Percentiles rank a stretch among this genome's conserved stretches.
These are phyloP conservation scores for Urocolius indicus DNA, from an alignment of 2,113 vertebrate species.

Conservation along the genomic window DNA sequence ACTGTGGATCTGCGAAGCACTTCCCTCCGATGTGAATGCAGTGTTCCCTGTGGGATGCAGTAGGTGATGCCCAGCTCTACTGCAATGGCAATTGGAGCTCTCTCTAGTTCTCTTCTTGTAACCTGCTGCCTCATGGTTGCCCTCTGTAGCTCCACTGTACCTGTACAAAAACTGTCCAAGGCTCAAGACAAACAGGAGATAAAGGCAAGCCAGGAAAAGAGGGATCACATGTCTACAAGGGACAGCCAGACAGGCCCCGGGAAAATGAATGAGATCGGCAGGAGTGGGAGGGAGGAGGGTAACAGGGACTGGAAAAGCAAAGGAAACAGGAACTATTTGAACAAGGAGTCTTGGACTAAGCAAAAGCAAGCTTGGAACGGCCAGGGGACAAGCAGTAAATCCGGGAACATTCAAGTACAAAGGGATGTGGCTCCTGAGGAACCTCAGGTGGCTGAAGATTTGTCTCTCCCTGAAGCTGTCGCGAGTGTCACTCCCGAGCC, in stretches of 20 bases:
- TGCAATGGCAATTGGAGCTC: slow-evolving; percentile 91
- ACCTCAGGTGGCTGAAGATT: slow-evolving; percentile 78
- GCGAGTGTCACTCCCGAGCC: slow-evolving; percentile 80
- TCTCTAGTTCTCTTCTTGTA: slow-evolving; percentile 87
- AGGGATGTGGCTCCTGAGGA: slow-evolving; percentile 76
- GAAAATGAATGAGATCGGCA: slow-evolving; percentile 81
- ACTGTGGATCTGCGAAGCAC: slow-evolving; percentile 54
- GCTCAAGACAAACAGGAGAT: slow-evolving; percentile 78
- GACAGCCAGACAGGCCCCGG: slow-evolving; percentile 77
- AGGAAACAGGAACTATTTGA: slow-evolving; percentile 74
- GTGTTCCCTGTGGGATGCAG: slow-evolving; percentile 87
- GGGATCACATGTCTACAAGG: slow-evolving; percentile 79
- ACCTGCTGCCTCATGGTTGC: slow-evolving; percentile 89
- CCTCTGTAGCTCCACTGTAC: slow-evolving; percentile 87
- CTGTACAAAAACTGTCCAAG: slow-evolving; percentile 82
- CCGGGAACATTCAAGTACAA: slow-evolving; percentile 69
- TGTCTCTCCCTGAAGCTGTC: slow-evolving; percentile 78
- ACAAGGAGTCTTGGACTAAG: slow-evolving; percentile 79
- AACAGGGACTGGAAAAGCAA: slow-evolving; percentile 78
- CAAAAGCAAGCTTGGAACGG: slow-evolving; percentile 78
- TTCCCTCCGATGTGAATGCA: slow-evolving; percentile 87
- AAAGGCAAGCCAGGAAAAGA: slow-evolving; percentile 82
- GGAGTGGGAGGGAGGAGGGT: slow-evolving; percentile 78
- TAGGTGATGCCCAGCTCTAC: slow-evolving; percentile 88
- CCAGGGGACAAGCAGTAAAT: slow-evolving; percentile 73